Base-by-base conservation (phyloP, 2,797 vertebrate genomes). In the Pipistrellus kuhlii region DNA sequence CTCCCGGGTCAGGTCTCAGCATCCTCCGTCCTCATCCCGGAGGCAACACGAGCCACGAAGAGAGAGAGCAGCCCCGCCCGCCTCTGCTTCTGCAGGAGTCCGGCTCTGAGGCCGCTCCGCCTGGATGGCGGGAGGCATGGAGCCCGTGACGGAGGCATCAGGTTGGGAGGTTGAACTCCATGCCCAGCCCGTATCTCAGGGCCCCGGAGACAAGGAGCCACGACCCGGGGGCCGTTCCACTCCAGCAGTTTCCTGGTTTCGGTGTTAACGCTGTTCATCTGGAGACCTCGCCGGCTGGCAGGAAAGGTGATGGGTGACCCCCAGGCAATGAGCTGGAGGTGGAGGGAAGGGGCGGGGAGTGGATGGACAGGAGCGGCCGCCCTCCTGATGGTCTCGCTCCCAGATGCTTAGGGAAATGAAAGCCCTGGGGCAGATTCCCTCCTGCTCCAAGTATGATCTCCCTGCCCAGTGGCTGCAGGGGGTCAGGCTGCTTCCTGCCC, bases 401-500 rank as follows among this genome's bases (percentile, higher is more conserved):
- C 30, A 27, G 23, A 25, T 14, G 10, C 21, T 13, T 9, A 11
- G 86, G 64, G 81, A 77, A 84, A 59, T 25, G 38, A 30, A 46
- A n/a, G 27, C 15, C 51, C 69, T 64, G 30, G 12, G 30, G 59
- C 27, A 41, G 38, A 41, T 41, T 41, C 38, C 6, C 38, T 41
- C 6, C 6, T 6, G 38, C 38, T 41, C 38, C 38, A 6, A 41
- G 38, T 41, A 6, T 41, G 38, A 41, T 41, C 38, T 41, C 38
- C 38, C 38, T 41, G 38, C 38, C 38, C 38, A 41, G 38, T 41
- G 62, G 68, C 82, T 10, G 32, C 89, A 94, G 72, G 85, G 51
- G 85, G 30, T 15, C 30, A 66, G 89, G 62, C 57, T 85, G 87
- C 64, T 94, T 91, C 88, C 95, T 8, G 32, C 59, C 94, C 95